Conservation (phyloP, 2,888 invertebrate species). For the Dione vanillae region DNA sequence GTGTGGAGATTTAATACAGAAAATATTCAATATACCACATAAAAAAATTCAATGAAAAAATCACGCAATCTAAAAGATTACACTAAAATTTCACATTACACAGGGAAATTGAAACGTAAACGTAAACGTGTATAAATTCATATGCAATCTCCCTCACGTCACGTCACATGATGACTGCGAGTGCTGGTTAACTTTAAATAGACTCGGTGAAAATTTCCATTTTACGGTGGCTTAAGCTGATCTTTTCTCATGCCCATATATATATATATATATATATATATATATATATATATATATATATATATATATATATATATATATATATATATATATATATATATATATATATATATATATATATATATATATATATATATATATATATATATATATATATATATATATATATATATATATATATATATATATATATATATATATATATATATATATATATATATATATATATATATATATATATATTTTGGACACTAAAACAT, state of each 20-base stretch:
- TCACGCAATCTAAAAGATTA: constrained; percentile 1
- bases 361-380: background rate
- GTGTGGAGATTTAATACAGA: no score
- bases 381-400: background rate
- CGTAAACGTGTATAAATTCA: constrained; percentile 6
- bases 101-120: constrained; percentile 19
- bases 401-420: background rate
- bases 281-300: background rate
- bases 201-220: constrained; percentile 44
- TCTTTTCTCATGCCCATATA: background rate
- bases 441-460: background rate
- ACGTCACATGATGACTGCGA: constrained; percentile 32
- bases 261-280: background rate
- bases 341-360: background rate
- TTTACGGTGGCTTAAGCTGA: constrained; percentile 32
- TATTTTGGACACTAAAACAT: no score
- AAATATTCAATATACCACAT: background rate
- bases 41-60: background rate
- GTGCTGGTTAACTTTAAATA: constrained; percentile 40
- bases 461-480: background rate
- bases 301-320: background rate
- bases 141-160: constrained; percentile 17
- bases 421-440: background rate
- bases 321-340: no score
- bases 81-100: background rate